Base-by-base conservation (phyloP, 2,888 invertebrate species). In the Apodemia hepburni region DNA sequence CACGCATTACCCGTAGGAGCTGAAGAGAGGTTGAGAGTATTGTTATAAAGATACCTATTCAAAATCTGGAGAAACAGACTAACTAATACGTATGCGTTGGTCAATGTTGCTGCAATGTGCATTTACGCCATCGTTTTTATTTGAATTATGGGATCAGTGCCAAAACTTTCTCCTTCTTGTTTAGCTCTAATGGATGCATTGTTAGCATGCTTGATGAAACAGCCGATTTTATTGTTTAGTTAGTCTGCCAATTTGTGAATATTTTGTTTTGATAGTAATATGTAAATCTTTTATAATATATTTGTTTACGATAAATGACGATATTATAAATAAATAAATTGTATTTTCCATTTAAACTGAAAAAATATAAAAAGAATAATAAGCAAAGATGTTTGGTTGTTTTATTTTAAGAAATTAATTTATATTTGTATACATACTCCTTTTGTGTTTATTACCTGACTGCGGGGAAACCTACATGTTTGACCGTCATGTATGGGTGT, bases 281-380 rank as follows among this genome's bases (percentile, higher is more conserved):
- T 91, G 91, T 91, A 91, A 91, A 91, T 90, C 91, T 91, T 91
- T 91, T 91, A 90, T 91, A 91, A 91, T 90, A 91, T 90, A 91
- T 91, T 91, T 91, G 91, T 90, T 91, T 91, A 91, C 89, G 88
- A 88, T 89, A 90, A 90, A 91, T 90, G 88, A 91, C 89, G 91
- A 91, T 89, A 89, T 86, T 90, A 90, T 89, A 87, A 91, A 86
- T 90, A 90, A 90, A 88, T 87, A 85, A 89, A 90, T 84, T 91
- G 90, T 90, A 91, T 91, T 91, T 91, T 89, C 89, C 89, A 90
- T 91, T 91, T 91, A 90, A 91, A 91, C 87, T 89, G 89, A 91
- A 91, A 73, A 91, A 90, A 89, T 83, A 90, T 88, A 90, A 91
- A 90, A 91, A 90, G 88, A 90, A 90, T 90, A 91, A 91, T 91